Conservation (phyloP, 2,113 vertebrate species). For the Oreochromis tanganicae region DNA sequence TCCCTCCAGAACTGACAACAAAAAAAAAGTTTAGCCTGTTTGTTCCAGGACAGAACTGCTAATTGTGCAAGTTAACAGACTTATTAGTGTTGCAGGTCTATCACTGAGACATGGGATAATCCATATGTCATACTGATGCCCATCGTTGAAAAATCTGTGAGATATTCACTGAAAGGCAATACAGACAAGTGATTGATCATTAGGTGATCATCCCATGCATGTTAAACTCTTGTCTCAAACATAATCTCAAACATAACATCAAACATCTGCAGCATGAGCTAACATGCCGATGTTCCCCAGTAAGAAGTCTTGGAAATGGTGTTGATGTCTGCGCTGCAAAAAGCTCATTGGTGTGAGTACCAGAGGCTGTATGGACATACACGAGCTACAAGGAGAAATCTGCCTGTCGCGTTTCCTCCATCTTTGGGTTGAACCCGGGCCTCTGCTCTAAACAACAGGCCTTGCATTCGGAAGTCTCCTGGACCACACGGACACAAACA, state of each 20-base stretch:
- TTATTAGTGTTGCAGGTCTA: rapidly evolving
- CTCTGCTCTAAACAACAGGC: background rate
- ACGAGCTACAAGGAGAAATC: background rate
- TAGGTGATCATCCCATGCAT: rapidly evolving
- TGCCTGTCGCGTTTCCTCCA: background rate
- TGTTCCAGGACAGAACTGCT: background rate
- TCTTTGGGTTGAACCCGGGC: background rate
- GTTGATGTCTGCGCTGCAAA: background rate
- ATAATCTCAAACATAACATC: background rate
- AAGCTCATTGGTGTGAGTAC: background rate
- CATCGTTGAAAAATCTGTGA: rapidly evolving
- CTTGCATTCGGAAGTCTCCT: background rate
- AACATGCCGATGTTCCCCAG: background rate
- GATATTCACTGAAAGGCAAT: no score
- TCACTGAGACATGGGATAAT: rapidly evolving
- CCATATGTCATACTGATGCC: background rate
- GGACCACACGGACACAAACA: slow-evolving; percentile 38
- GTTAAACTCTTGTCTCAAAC: background rate
- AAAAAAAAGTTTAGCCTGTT: rapidly evolving
- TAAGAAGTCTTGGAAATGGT: background rate
- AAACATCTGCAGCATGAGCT: background rate
- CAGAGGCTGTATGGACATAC: background rate
- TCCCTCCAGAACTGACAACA: background rate
- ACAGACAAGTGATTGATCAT: background rate
- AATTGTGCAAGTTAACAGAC: background rate